These are phyloP conservation scores for Cantharis flavilabris DNA, from an alignment of 2,888 invertebrate species.

Conservation along the genomic window DNA sequence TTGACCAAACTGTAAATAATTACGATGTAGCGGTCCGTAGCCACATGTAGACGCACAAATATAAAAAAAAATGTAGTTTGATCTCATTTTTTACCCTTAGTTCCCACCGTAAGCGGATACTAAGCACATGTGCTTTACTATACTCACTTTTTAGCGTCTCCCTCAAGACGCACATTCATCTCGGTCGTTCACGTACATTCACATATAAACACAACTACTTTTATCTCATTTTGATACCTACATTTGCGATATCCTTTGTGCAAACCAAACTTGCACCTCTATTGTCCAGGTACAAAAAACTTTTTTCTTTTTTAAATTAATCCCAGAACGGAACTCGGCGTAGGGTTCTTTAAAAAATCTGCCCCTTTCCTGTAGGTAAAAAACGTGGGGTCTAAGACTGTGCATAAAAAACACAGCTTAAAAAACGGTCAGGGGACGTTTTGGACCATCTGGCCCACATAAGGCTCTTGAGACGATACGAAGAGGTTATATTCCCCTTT, in stretches of 20 bases:
- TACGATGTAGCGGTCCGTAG: conserved; percentile 44
- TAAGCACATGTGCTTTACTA: conserved; percentile 49
- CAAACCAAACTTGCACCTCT: conserved; percentile 54
- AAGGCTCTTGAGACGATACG: conserved; percentile 49
- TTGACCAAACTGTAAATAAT: conserved; percentile 51
- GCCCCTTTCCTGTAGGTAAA: conserved; percentile 55
- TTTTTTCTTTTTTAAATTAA: conserved; percentile 52
- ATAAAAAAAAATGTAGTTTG: conserved; percentile 31
- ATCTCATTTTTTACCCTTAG: conserved; percentile 47
- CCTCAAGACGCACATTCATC: conserved; percentile 34
- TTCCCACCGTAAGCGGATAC: conserved; percentile 52
- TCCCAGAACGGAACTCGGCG: conserved; percentile 56
- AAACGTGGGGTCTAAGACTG: conserved; percentile 38
- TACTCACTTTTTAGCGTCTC: conserved; percentile 31
- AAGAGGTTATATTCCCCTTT: conserved; percentile 49
- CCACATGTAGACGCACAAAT: conserved; percentile 37
- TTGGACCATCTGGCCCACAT: conserved; percentile 51
- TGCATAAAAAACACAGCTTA: conserved; percentile 56
- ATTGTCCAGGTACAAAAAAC: conserved; percentile 52
- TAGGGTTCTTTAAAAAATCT: conserved; percentile 58
- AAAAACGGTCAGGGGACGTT: conserved; percentile 55
- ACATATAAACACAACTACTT: conserved; percentile 1
- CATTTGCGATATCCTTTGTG: conserved; percentile 46
- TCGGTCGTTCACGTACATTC: conserved; percentile 33
- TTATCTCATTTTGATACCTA: conserved; percentile 20